Evolutionary conservation across 2,888 invertebrate species (phyloP).

Genomic region (Crioceris asparagi): DNA sequence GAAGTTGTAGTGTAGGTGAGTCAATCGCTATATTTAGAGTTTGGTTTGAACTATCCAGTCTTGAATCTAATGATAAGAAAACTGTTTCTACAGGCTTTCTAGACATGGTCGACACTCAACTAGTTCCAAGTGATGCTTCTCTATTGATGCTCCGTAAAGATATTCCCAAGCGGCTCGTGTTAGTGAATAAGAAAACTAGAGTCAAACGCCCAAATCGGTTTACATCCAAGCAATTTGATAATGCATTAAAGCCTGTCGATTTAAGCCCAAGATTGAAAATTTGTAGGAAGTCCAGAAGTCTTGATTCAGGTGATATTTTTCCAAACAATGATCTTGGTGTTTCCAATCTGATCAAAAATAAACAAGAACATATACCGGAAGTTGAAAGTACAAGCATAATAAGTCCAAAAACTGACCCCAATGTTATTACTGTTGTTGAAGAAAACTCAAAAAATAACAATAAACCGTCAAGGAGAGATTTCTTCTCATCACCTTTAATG

Average conservation of each 20-base stretch:
- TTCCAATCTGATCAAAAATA: constrained; percentile 16
- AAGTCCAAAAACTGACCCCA: constrained; percentile 7
- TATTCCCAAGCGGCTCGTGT: constrained; percentile 63
- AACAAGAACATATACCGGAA: constrained; percentile 31
- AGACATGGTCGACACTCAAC: constrained; percentile 67
- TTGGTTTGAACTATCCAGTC: no score
- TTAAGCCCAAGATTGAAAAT: constrained; percentile 37
- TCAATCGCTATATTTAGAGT: no score
- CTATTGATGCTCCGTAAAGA: constrained; percentile 60
- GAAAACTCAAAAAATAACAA: constrained; percentile 23
- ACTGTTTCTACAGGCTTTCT: constrained; percentile 37
- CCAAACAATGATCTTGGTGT: constrained; percentile 36
- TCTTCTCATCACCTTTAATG: constrained; percentile 37
- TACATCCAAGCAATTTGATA: constrained; percentile 17
- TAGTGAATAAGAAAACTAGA: constrained; percentile 50
- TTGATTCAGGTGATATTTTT: constrained; percentile 75
- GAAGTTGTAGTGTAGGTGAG: constrained; percentile 75
- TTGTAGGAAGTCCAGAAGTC: constrained; percentile 71
- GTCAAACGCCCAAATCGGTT: constrained; percentile 24
- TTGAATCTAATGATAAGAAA: no score
- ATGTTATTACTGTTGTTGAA: constrained; percentile 8
- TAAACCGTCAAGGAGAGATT: constrained; percentile 32
- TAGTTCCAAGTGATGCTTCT: constrained; percentile 64
- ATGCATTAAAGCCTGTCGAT: constrained; percentile 20
- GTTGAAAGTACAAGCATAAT: constrained; percentile 16